Evolutionary conservation across 2,113 vertebrate species (phyloP).

Genomic region (Antechinus flavipes): DNA sequence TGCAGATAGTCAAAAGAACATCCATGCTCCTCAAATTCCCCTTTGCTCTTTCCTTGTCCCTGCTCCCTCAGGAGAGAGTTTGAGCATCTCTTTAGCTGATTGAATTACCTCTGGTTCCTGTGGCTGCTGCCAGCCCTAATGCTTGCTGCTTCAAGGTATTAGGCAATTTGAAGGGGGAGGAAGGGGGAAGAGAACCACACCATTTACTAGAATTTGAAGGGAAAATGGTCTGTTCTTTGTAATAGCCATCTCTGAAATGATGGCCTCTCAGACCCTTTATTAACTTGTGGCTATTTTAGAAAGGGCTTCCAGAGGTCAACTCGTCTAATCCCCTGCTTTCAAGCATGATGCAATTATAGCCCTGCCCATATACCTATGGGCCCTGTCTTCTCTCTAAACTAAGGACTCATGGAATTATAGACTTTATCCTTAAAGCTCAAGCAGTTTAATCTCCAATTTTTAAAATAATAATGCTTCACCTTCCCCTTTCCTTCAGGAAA

Average conservation of each 20-base stretch:
- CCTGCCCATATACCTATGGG: background rate
- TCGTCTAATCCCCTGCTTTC: background rate
- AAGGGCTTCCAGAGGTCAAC: background rate
- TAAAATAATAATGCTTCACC: background rate
- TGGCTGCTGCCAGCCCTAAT: conserved; percentile 66
- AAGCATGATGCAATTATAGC: background rate
- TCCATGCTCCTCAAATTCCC: background rate
- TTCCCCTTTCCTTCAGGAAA: background rate
- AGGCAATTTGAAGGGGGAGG: conserved; percentile 71
- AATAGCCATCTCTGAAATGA: background rate
- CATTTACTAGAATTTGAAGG: conserved; percentile 30
- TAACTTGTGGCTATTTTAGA: background rate
- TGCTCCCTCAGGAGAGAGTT: conserved; percentile 59
- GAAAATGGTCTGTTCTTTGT: conserved; percentile 19
- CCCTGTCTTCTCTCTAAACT: background rate
- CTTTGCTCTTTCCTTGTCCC: conserved; percentile 43
- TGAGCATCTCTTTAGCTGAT: conserved; percentile 53
- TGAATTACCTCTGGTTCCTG: conserved; percentile 71
- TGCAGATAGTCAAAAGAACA: background rate
- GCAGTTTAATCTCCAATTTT: background rate
- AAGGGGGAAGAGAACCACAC: conserved; percentile 36
- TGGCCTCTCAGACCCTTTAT: background rate
- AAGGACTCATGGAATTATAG: background rate
- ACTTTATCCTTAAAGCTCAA: background rate
- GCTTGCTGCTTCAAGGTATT: conserved; percentile 68